Evolutionary conservation across 1,140 invertebrate genomes (phyloP), one percentile per base, ranked within the genome.

Genomic region (Drosophila saltans): DNA sequence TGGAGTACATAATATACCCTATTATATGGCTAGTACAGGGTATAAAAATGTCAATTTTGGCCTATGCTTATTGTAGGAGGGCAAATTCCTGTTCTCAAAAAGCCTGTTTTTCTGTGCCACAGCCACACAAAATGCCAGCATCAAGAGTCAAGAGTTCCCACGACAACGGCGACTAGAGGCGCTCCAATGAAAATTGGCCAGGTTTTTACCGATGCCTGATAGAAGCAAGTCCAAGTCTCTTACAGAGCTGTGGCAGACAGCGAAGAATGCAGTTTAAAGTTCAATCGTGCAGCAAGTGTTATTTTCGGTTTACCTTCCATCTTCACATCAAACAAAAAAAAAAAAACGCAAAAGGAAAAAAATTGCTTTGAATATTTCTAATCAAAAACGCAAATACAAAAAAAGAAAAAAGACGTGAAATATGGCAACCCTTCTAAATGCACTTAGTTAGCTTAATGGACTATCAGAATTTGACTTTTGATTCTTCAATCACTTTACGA

Each of bases 251-350:
- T 33, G 10, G 56, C 69, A 82, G 80, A 67, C 67, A 64, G 69
- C 69, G 64, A 88, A 89, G 84, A 89, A 89, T 90, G 85, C 78
- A 85, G 84, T 77, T 89, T 89, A 89, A 89, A 89, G 84, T 89
- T 89, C 84, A 89, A 89, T 90, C 85, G 85, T 84, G 84, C 80
- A 84, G 80, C 84, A 88, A 88, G 84, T 88, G 80, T 70, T 88
- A 80, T 86, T 83, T 80, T 66, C 36, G 63, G 57, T 65, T 39
- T 61, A 10, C 57, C 21, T 52, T 52, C 45, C 21, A 24, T 52
- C 45, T 52, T 52, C 45, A 26, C 45, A 16, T 52, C 16, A 21
- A 58, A 58, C 3, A 58, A 21, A 58, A 16, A 16, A 16, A 16
- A 16, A 16, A 16, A 33, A 28, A n/a, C 24, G 39, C 72, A 75